phyloP scores from a whole-genome alignment of 53 echinoderm and acorn worm genomes.

The Astropecten irregularis region DNA sequence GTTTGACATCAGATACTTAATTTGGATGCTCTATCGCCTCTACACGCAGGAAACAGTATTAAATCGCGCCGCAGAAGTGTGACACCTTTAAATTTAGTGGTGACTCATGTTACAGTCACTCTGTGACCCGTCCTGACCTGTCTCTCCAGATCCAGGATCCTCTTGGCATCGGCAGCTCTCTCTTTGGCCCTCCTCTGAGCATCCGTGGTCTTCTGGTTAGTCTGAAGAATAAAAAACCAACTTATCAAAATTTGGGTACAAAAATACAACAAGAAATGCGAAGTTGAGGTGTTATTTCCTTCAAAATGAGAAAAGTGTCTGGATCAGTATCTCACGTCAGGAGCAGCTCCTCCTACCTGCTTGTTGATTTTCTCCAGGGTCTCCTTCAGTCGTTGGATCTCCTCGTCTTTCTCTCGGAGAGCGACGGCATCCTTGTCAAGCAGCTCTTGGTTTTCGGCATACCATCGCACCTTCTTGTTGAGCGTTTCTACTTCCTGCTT shows the following conservation, averaged over 20 bases:
- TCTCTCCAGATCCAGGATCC: conserved; percentile 94
- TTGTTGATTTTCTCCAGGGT: conserved; percentile 73
- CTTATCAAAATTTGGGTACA: no score
- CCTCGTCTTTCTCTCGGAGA: conserved; percentile 81
- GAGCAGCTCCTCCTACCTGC: conserved; percentile 59
- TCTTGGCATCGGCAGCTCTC: conserved; percentile 92
- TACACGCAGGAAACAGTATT: no score
- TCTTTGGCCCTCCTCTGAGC: conserved; percentile 90
- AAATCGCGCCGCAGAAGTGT: no score
- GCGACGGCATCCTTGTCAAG: conserved; percentile 78
- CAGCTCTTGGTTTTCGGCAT: conserved; percentile 92
- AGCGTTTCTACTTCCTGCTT: conserved; percentile 78
- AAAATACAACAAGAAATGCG: no score
- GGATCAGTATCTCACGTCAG: no score
- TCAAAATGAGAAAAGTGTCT: neutral
- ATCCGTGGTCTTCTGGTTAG: conserved; percentile 65
- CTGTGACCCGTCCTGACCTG: no score
- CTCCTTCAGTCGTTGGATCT: conserved; percentile 73
- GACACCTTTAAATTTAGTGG: no score
- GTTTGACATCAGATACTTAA: no score
- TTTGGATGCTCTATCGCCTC: no score
- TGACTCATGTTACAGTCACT: no score
- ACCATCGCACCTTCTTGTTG: conserved; percentile 93
- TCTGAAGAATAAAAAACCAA: no score
- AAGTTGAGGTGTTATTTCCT: neutral